Percentiles rank a stretch among this genome's conserved stretches.
These are phyloP conservation scores for Paralichthys olivaceus DNA, from an alignment of 2,113 vertebrate species.

Conservation along the genomic window DNA sequence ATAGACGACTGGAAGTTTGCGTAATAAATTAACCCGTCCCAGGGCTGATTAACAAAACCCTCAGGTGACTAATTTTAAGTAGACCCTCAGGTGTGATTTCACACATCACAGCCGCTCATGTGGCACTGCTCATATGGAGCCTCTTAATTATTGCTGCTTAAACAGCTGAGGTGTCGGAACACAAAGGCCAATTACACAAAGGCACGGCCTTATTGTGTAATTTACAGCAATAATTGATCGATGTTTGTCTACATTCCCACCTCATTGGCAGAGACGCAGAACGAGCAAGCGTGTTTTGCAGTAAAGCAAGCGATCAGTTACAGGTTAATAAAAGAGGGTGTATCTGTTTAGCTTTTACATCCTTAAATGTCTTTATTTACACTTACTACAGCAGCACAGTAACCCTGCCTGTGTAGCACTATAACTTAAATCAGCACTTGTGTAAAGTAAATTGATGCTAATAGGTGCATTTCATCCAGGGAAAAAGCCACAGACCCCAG, in stretches of 20 bases:
- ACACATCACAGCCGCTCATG: constrained; percentile 64
- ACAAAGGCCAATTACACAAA: constrained; percentile 70
- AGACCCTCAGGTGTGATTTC: constrained; percentile 77
- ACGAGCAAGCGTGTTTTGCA: constrained; percentile 16
- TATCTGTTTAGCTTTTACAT: no score
- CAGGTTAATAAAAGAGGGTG: background rate
- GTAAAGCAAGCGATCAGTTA: constrained; percentile 21
- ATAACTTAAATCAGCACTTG: background rate
- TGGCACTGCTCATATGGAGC: constrained; percentile 64
- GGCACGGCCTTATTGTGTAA: constrained; percentile 61
- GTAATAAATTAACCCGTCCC: constrained; percentile 50
- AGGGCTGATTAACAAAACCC: constrained; percentile 62
- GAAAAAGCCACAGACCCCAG: constrained; percentile 37
- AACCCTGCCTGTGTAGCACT: background rate
- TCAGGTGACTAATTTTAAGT: constrained; percentile 75
- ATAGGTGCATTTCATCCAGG: constrained; percentile 7
- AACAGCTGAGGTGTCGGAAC: constrained; percentile 72
- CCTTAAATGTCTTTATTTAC: background rate
- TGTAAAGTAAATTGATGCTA: constrained; percentile 6
- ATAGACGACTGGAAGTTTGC: constrained; percentile 28
- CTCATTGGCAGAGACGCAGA: constrained; percentile 13
- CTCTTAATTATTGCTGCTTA: constrained; percentile 76
- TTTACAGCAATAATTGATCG: constrained; percentile 65
- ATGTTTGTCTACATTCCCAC: constrained; percentile 55
- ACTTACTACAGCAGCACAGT: background rate